Conservation (phyloP, 2,888 invertebrate species). For the Drosophila dives region DNA sequence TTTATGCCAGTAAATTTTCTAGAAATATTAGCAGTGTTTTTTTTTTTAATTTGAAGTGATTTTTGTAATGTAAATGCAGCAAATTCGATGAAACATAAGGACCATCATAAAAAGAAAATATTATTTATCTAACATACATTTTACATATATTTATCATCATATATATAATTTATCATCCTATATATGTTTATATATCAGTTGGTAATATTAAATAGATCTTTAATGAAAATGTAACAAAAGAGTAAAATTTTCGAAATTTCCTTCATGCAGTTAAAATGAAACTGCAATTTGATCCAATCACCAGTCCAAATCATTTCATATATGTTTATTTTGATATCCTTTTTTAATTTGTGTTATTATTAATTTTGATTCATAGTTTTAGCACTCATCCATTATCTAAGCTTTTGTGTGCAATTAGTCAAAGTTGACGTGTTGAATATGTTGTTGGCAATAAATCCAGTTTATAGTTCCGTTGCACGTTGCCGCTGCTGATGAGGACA, state of each 20-base stretch:
- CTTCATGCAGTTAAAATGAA: neutral
- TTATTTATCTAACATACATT: neutral
- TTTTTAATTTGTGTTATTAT: neutral
- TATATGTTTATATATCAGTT: too few relatives aligned
- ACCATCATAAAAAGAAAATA: too few relatives aligned
- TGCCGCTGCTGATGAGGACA: slow-evolving; percentile 62
- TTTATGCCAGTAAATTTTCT: neutral
- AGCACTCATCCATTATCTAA: slow-evolving; percentile 18
- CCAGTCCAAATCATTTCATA: neutral
- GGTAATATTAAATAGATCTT: neutral
- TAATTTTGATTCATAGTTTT: slow-evolving; percentile 1
- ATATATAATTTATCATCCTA: too few relatives aligned
- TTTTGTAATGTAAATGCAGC: neutral
- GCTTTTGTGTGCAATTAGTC: slow-evolving; percentile 63
- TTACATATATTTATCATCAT: too few relatives aligned
- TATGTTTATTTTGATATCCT: neutral
- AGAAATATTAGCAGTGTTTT: neutral
- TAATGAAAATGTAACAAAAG: neutral
- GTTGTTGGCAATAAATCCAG: slow-evolving; percentile 70
- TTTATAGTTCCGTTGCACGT: slow-evolving; percentile 71
- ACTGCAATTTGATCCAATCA: neutral
- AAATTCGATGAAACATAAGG: neutral
- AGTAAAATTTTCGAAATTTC: neutral
- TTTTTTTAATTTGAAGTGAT: neutral
- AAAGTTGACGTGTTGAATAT: slow-evolving; percentile 61